Conservation (phyloP, 1,140 invertebrate genomes). For the Muscidifurax raptorellus region DNA sequence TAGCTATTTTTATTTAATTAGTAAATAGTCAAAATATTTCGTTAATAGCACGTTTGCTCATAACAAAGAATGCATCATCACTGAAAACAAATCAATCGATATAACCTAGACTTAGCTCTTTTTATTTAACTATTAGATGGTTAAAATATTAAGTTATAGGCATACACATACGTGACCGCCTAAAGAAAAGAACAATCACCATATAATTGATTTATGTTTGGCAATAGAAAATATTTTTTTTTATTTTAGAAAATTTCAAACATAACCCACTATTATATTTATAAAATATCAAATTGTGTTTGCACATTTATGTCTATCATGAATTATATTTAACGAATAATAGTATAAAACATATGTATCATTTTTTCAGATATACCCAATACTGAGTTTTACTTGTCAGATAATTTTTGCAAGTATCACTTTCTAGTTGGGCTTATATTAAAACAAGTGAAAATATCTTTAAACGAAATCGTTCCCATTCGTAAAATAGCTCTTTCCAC, state of each 20-base stretch:
- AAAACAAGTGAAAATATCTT: constrained; percentile 84
- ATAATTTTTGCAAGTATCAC: constrained; percentile 92
- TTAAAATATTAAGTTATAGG: too few species aligned
- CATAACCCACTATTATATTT: not conserved
- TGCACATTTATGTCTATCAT: constrained; percentile 54
- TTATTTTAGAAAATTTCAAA: too few species aligned
- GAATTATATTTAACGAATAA: constrained; percentile 56
- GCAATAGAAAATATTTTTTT: not conserved
- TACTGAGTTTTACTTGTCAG: constrained; percentile 79
- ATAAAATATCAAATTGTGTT: constrained; percentile 25
- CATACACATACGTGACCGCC: too few species aligned
- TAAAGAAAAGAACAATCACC: not conserved
- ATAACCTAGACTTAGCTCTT: too few species aligned
- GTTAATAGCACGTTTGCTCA: not conserved
- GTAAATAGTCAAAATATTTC: not conserved
- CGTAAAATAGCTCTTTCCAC: constrained; percentile 86
- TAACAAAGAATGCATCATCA: not conserved
- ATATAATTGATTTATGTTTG: not conserved
- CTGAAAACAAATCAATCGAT: too few species aligned
- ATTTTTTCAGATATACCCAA: constrained; percentile 72
- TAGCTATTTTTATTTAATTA: constrained; percentile 56
- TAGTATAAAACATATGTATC: constrained; percentile 20
- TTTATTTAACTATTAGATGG: too few species aligned
- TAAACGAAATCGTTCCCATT: constrained; percentile 89
- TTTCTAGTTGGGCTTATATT: constrained; percentile 90